These are phyloP conservation scores for Heloderma charlesbogerti DNA, from an alignment of 2,113 vertebrate species.

Conservation along the genomic window DNA sequence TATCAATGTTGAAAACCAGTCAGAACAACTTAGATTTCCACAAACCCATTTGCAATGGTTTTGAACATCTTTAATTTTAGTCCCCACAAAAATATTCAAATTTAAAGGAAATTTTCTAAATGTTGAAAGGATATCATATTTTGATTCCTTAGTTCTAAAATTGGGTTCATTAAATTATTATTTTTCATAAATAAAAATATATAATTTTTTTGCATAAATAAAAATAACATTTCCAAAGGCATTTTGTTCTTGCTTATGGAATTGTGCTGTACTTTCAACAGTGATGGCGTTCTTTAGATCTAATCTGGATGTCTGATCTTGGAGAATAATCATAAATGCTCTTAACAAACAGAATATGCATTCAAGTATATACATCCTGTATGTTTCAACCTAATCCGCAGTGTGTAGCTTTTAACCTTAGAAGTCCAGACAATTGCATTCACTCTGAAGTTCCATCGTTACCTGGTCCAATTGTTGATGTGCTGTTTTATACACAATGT, in stretches of 20 bases:
- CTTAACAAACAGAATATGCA: constrained; percentile 50
- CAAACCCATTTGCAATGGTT: not conserved
- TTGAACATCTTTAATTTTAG: not conserved
- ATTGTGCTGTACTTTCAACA: not conserved
- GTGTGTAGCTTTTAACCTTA: constrained; percentile 72
- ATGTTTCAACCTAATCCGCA: constrained; percentile 61
- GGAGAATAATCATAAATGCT: not conserved
- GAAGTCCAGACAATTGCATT: constrained; percentile 61
- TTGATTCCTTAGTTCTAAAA: not conserved
- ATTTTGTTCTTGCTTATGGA: not conserved
- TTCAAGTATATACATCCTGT: constrained; percentile 55
- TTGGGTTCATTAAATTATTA: not conserved
- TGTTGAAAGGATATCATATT: not conserved
- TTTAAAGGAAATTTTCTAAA: not conserved
- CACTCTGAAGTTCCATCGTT: constrained; percentile 63
- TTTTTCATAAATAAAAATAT: not conserved
- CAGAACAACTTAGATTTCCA: not conserved
- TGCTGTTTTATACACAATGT: not conserved
- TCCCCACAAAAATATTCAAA: not conserved
- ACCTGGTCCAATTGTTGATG: constrained; percentile 43
- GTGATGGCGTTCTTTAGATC: not conserved
- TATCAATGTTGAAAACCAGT: not conserved
- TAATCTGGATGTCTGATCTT: not conserved
- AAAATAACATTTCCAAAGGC: not conserved
- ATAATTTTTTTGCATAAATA: not conserved